Percentiles rank a stretch among this genome's conserved stretches.
phyloP scores from a whole-genome alignment of 30 jellyfish, hydroid and myxozoan genomes.

The Sanderia malayensis region DNA sequence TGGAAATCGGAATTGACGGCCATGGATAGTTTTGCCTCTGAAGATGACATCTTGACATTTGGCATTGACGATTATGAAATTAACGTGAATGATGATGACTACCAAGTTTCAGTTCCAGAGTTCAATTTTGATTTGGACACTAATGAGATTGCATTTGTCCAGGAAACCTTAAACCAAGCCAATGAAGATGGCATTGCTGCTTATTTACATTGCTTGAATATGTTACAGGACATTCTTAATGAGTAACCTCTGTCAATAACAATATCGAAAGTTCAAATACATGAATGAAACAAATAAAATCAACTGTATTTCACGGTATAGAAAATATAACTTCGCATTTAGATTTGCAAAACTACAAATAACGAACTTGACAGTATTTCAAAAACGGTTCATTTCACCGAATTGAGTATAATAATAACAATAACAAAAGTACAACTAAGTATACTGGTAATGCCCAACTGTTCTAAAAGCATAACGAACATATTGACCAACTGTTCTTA shows the following conservation, averaged over 20 bases:
- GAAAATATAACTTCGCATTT: too few species aligned
- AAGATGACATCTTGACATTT: not conserved
- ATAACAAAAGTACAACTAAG: too few species aligned
- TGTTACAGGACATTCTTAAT: not conserved
- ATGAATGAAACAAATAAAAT: too few species aligned
- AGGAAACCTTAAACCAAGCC: not conserved
- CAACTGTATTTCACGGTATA: too few species aligned
- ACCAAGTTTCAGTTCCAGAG: constrained; percentile 8
- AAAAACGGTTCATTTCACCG: too few species aligned
- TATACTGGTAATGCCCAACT: too few species aligned
- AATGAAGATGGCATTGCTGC: constrained; percentile 1
- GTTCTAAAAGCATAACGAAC: too few species aligned
- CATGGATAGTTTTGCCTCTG: constrained; percentile 6
- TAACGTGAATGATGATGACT: constrained; percentile 6
- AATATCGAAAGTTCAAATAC: too few species aligned
- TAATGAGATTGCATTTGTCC: constrained; percentile 10
- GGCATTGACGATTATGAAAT: constrained; percentile 2
- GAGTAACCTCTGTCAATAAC: not conserved
- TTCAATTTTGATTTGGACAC: not conserved
- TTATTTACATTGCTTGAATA: constrained; percentile 3
- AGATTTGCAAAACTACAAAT: too few species aligned
- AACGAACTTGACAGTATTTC: too few species aligned
- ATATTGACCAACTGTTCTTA: too few species aligned
- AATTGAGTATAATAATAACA: too few species aligned
- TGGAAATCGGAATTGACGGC: constrained; percentile 6